Conservation (phyloP, 1,140 invertebrate species). For the Venturia canescens region DNA sequence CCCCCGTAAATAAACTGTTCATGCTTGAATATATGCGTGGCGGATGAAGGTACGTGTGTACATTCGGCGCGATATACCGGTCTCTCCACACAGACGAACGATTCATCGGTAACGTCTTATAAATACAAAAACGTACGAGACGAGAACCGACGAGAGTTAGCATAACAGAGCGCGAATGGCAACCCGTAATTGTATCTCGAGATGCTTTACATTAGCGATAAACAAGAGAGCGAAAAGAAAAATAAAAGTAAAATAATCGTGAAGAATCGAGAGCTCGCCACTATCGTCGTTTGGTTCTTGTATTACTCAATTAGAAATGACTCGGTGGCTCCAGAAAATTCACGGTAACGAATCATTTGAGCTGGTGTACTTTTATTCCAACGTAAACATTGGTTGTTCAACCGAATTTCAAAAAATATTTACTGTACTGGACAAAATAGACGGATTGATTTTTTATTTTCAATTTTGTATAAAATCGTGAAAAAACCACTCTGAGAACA, state of each 20-base stretch:
- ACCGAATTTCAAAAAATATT: background rate
- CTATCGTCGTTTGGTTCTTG: constrained; percentile 16
- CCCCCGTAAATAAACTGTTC: constrained; percentile 50
- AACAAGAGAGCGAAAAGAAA: constrained; percentile 9
- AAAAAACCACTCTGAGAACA: no score
- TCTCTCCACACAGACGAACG: constrained; percentile 52
- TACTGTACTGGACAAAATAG: no score
- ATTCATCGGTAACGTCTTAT: constrained; percentile 41
- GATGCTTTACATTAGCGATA: constrained; percentile 41
- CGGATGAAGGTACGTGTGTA: constrained; percentile 48
- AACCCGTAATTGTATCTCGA: constrained; percentile 36
- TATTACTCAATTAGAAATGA: constrained; percentile 36
- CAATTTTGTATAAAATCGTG: no score
- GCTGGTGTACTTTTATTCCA: background rate
- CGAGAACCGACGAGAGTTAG: background rate
- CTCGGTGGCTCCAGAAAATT: constrained; percentile 10
- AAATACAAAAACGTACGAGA: constrained; percentile 11
- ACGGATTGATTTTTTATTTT: no score
- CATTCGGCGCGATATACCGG: constrained; percentile 39
- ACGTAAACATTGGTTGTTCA: background rate
- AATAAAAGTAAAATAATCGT: background rate
- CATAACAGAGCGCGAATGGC: constrained; percentile 1
- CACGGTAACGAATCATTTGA: background rate
- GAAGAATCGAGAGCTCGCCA: constrained; percentile 11
- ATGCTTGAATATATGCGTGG: constrained; percentile 11